A percentile compares a stretch with the other conserved stretches of the same genome.
Evolutionary conservation across 2,797 vertebrate species (phyloP).

Genomic region (Momotus momota): DNA sequence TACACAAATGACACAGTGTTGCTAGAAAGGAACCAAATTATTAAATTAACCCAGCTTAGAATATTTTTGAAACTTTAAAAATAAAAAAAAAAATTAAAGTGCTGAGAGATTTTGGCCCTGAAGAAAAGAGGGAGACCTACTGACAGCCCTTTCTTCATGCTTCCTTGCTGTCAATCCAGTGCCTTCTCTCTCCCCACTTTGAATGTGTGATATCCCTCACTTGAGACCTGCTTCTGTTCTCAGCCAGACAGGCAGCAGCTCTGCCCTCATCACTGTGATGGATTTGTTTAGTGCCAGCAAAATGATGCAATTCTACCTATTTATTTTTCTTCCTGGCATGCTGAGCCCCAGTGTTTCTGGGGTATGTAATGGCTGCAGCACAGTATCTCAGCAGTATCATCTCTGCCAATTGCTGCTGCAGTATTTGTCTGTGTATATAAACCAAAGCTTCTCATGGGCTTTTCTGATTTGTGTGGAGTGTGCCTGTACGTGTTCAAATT

Average conservation of each 20-base stretch:
- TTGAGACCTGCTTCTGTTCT: neutral
- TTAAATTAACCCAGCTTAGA: neutral
- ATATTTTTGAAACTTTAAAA: neutral
- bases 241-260: neutral
- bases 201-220: neutral
- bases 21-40: slow-evolving; percentile 1
- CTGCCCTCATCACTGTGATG: neutral
- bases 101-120: neutral
- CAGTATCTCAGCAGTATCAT: slow-evolving; percentile 2
- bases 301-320: slow-evolving; percentile 32
- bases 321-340: slow-evolving; percentile 32
- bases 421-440: slow-evolving; percentile 40
- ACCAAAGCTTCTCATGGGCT: slow-evolving; percentile 50
- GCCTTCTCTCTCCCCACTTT: neutral
- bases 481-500: neutral
- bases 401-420: slow-evolving; percentile 25
- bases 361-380: slow-evolving; percentile 9
- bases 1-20: neutral
- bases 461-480: slow-evolving; percentile 34
- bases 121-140: neutral
- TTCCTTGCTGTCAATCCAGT: neutral
- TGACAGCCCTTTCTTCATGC: neutral
- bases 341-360: slow-evolving; percentile 15
- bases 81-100: neutral
- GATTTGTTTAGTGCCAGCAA: slow-evolving; percentile 14